These are phyloP conservation scores for Magallana nippona DNA, from an alignment of 2,888 invertebrate species.

Conservation along the genomic window DNA sequence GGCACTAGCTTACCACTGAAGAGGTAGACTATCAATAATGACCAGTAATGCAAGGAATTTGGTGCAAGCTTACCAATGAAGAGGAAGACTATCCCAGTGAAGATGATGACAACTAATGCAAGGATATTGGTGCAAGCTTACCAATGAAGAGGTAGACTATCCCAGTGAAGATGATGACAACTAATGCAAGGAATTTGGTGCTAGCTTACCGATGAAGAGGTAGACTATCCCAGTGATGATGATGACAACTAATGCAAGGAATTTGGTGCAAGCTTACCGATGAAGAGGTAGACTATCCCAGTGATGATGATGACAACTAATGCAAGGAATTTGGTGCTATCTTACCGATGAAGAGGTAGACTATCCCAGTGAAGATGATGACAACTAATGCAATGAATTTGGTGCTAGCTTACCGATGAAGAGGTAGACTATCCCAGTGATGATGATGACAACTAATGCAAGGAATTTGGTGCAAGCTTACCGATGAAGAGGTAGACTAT, in stretches of 20 bases:
- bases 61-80: slow-evolving; percentile 82
- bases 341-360: slow-evolving; percentile 85
- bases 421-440: slow-evolving; percentile 87
- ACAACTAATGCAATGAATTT: background rate
- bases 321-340: slow-evolving; percentile 61
- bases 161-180: slow-evolving; percentile 82
- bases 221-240: slow-evolving; percentile 90
- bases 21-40: too few relatives aligned
- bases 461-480: slow-evolving; percentile 56
- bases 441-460: too few relatives aligned
- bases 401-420: slow-evolving; percentile 82
- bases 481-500: slow-evolving; percentile 87
- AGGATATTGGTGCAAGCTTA: slow-evolving; percentile 56
- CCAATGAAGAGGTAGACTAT: slow-evolving; percentile 87
- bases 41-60: slow-evolving; percentile 84
- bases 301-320: too few relatives aligned
- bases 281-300: too few relatives aligned
- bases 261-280: too few relatives aligned
- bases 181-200: background rate
- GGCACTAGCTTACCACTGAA: too few relatives aligned
- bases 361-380: slow-evolving; percentile 60
- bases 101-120: too few relatives aligned
- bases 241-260: slow-evolving; percentile 89
- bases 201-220: slow-evolving; percentile 84
- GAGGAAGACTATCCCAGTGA: slow-evolving; percentile 82